Conservation (phyloP, 2,888 invertebrate species). For the Tuberolachnus salignus region DNA sequence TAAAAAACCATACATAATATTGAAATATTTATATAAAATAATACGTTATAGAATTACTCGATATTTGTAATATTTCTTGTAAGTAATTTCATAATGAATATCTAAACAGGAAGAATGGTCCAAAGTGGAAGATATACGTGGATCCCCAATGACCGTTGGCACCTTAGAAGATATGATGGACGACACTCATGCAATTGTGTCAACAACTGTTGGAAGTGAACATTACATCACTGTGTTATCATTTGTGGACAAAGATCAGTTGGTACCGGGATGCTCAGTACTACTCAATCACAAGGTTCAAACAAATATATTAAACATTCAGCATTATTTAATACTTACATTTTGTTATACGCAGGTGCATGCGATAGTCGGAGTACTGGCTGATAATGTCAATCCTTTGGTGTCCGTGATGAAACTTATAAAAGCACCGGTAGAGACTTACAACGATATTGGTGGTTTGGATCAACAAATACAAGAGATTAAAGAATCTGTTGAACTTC, state of each 20-base stretch:
- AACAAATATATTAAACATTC: slow-evolving; percentile 36
- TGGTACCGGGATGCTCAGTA: slow-evolving; percentile 98
- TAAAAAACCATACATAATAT: too few species aligned
- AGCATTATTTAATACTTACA: background rate
- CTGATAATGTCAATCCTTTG: slow-evolving; percentile 99
- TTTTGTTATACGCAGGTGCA: slow-evolving; percentile 72
- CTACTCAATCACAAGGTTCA: slow-evolving; percentile 95
- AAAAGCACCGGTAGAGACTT: slow-evolving; percentile 99
- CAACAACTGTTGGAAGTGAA: slow-evolving; percentile 97
- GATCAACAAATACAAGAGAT: slow-evolving; percentile 98
- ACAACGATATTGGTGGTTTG: slow-evolving; percentile 95
- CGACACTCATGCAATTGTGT: slow-evolving; percentile 99
- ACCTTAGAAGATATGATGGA: slow-evolving; percentile 99
- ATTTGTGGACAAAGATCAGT: slow-evolving; percentile 98
- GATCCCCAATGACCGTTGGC: slow-evolving; percentile 99
- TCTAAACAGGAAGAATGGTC: slow-evolving; percentile 85
- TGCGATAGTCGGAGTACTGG: slow-evolving; percentile 97
- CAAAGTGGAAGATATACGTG: slow-evolving; percentile 97
- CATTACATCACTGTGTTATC: slow-evolving; percentile 99
- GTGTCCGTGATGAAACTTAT: slow-evolving; percentile 99
- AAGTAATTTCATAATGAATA: background rate
- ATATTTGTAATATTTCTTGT: too few species aligned
- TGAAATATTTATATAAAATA: too few species aligned
- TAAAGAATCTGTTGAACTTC: slow-evolving; percentile 97
- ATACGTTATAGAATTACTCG: too few species aligned